Evolutionary conservation across 1,140 invertebrate genomes (phyloP).

Genomic region (Plutomurus gul): DNA sequence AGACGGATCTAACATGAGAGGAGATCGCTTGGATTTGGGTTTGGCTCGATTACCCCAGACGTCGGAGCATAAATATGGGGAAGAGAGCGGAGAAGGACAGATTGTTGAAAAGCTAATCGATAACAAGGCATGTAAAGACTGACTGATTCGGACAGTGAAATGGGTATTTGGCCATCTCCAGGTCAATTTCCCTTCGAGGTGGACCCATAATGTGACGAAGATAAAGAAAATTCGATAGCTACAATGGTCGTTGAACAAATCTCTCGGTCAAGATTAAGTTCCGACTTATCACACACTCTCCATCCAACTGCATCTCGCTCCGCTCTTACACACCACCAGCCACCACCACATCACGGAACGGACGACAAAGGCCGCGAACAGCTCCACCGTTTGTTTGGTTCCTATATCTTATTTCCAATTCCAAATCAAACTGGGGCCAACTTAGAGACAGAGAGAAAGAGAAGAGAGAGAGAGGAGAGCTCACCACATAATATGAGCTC

Average conservation of each 20-base stretch:
- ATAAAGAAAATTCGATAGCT: slow-evolving; percentile 49
- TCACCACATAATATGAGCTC: background rate
- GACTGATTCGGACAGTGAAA: slow-evolving; percentile 1
- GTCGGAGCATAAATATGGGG: background rate
- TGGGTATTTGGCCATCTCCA: slow-evolving; percentile 31
- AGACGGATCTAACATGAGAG: slow-evolving; percentile 32
- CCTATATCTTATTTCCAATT: slow-evolving; percentile 7
- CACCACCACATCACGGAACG: too few relatives aligned
- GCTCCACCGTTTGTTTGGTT: background rate
- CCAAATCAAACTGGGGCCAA: background rate
- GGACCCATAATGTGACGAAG: slow-evolving; percentile 45
- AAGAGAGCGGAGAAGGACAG: slow-evolving; percentile 25
- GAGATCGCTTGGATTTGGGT: slow-evolving; percentile 20
- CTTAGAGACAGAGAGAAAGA: background rate
- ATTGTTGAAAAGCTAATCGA: slow-evolving; percentile 39
- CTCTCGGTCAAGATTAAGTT: slow-evolving; percentile 49
- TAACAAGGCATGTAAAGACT: slow-evolving; percentile 30
- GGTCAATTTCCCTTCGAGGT: slow-evolving; percentile 48
- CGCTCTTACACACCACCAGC: background rate
- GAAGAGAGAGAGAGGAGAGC: background rate
- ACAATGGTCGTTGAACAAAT: slow-evolving; percentile 47
- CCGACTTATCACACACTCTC: slow-evolving; percentile 33
- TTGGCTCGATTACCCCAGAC: slow-evolving; percentile 37
- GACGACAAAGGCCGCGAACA: too few relatives aligned
- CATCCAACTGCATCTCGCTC: slow-evolving; percentile 13